A percentile compares a stretch with the other conserved stretches of the same genome.
phyloP scores from a whole-genome alignment of 2,888 invertebrate species.

The Meteorus cinctellus region DNA sequence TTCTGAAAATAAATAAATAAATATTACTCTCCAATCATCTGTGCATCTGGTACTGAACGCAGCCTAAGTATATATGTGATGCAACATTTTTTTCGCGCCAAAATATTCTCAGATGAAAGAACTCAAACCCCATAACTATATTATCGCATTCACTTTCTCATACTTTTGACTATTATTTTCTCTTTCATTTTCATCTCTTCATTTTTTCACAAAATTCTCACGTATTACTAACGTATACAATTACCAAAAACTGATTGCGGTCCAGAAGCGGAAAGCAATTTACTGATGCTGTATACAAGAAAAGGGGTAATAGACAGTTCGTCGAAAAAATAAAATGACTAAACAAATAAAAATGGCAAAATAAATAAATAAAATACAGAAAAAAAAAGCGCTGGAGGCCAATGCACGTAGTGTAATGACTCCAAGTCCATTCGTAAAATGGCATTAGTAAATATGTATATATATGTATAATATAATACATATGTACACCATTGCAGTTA shows the following conservation, averaged over 20 bases:
- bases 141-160: background rate
- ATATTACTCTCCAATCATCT: background rate
- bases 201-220: slow-evolving; percentile 7
- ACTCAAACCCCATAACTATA: background rate
- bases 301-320: slow-evolving; percentile 1
- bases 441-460: background rate
- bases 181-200: background rate
- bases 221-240: slow-evolving; percentile 8
- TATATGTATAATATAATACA: background rate
- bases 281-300: background rate
- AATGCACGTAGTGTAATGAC: slow-evolving; percentile 35
- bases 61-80: no score
- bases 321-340: background rate
- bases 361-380: slow-evolving; percentile 15
- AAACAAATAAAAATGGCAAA: background rate
- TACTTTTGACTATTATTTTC: background rate
- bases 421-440: slow-evolving; percentile 24
- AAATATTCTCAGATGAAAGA: no score
- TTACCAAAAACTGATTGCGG: slow-evolving; percentile 32
- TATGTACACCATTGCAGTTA: background rate
- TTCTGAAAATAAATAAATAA: background rate
- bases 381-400: slow-evolving; percentile 27
- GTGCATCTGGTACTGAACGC: no score
- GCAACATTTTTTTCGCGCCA: no score
- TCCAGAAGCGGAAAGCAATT: slow-evolving; percentile 34